Base-by-base conservation (phyloP, 2,113 vertebrate genomes). In the Epinephelus moara region DNA sequence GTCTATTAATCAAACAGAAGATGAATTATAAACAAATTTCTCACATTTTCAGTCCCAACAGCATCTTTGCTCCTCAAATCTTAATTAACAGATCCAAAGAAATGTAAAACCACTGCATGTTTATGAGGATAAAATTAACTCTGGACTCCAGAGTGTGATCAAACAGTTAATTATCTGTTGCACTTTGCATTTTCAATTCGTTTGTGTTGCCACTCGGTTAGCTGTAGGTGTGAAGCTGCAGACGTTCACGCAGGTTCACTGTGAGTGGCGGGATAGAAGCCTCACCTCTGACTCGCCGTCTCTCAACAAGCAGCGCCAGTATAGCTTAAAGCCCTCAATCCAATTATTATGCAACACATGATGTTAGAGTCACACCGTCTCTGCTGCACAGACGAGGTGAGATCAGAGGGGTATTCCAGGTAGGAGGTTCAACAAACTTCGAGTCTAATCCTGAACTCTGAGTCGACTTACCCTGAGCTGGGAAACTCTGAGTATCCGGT, bases 321-420 rank as follows among this genome's bases (percentile, higher is more conserved):
- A 69, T 30, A 78, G 78, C 57, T 77, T 85, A 84, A 92, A 92
- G 75, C 88, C 67, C 72, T 76, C 81, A 89, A 94, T 94, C 92
- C 87, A 93, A 92, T 92, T 93, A 92, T 67, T 82, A 80, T 73
- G 56, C 59, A 86, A 86, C 80, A 85, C 81, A 42, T 66, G 75
- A 64, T 67, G 66, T 70, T 9, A n/a, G 50, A 59, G 66, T 23
- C 69, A 13, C 73, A 49, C 49, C 40, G 7, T 42, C 12, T 37
- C 61, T 66, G 80, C 64, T 30, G 25, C 1, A 9, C 49, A 25
- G 1, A 40, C 47, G 13, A 30, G 30, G 4, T 30, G 30, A 30
- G 30, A 30, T 30, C 30, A 30, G 30, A 30, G 30, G 30, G 30
- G 30, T 30, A 30, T 30, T 30, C 30, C 30, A 30, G 30, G 30